Base-by-base conservation (phyloP, 1,140 invertebrate genomes). In the Nilaparvata lugens region DNA sequence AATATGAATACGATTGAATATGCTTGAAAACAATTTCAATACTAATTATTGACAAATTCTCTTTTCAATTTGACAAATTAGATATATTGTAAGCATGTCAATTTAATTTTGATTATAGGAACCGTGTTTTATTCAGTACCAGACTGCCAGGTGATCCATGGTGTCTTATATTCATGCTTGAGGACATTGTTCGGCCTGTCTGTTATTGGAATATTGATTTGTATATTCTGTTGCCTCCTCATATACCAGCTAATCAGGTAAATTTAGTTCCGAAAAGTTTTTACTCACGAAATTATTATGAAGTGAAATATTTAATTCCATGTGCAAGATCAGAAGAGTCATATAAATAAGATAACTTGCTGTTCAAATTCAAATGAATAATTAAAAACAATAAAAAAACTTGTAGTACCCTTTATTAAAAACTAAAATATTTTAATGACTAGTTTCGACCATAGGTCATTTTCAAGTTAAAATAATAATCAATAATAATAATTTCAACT, bases 171-270 rank as follows among this genome's bases (percentile, higher is more conserved):
- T 73, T 86, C 88, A 62, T 94, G 91, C 68, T 75, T 94, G 13
- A 76, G 91, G 6, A 91, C 88, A 0, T 84, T 94, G 62, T 95
- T 94, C 75, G 91, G 90, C 1, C 79, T 93, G 14, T 93, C 90
- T 3, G 91, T 95, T 1, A 85, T 88, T 63, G 90, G 91, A 4
- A 91, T 94, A 45, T 76, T 94, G 1, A 86, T 93, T 16, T 93
- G 89, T 72, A 92, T 94, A 63, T 93, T 93, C 73, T 90, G 89
- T 25, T 91, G 89, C 69, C 93, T 94, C 90, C 79, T 93, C 11
- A 86, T 93, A 1, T 94, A 93, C 69, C 91, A 94, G 69, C 74
- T 95, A 19, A 74, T 92, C 16, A 89, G 84, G 85, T 86, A 70
- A 67, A 64, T 62, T 21, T 19, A 51, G 16, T 58, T 42, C 2